Percentiles rank a stretch among this genome's conserved stretches.
Evolutionary conservation across 2,888 invertebrate genomes (phyloP).

Genomic region (Arge pagana): DNA sequence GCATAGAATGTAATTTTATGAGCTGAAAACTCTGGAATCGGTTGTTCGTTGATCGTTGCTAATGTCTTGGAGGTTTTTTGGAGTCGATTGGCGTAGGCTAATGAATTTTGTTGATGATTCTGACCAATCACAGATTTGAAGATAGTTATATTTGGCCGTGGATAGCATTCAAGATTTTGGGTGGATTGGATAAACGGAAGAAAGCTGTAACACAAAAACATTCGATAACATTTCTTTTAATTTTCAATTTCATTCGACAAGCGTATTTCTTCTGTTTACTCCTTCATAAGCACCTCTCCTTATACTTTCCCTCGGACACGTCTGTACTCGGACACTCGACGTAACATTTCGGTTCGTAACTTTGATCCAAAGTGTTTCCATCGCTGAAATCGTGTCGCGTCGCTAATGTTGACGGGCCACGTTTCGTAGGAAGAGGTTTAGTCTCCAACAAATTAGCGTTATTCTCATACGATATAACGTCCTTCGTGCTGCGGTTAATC

Average conservation of each 20-base stretch:
- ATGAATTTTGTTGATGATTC: no score
- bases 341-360: background rate
- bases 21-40: conserved; percentile 3
- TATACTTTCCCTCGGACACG: no score
- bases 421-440: conserved; percentile 6
- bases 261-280: background rate
- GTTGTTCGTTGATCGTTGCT: conserved; percentile 32
- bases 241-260: background rate
- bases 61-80: conserved; percentile 32
- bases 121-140: conserved; percentile 3
- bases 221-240: background rate
- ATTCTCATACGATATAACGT: conserved; percentile 26
- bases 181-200: conserved; percentile 32
- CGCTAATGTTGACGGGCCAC: conserved; percentile 6
- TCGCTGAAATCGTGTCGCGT: conserved; percentile 8
- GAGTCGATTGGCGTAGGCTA: conserved; percentile 21
- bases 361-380: background rate
- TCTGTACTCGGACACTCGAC: no score
- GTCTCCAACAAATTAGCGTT: conserved; percentile 1
- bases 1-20: background rate
- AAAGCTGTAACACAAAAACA: conserved; percentile 21
- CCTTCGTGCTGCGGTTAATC: conserved; percentile 23
- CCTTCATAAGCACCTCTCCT: background rate
- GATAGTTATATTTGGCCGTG: no score
- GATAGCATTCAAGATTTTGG: conserved; percentile 17